A percentile compares a stretch with the other conserved stretches of the same genome.
These are phyloP conservation scores for Galendromus occidentalis DNA, from an alignment of 1,140 invertebrate species.

Conservation along the genomic window DNA sequence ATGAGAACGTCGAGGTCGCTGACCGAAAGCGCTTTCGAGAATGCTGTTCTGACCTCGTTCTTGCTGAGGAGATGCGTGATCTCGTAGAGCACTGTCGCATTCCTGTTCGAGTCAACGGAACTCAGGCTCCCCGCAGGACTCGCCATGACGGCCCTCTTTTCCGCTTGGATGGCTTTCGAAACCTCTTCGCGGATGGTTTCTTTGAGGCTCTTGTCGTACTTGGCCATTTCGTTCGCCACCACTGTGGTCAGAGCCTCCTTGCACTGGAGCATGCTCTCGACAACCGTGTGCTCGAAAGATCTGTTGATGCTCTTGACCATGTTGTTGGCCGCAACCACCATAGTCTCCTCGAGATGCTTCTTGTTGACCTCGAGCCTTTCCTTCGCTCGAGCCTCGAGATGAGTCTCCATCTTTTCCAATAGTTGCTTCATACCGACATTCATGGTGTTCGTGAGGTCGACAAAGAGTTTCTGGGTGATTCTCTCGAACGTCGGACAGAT, in stretches of 20 bases:
- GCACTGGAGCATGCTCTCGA: not conserved
- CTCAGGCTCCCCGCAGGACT: slow-evolving; percentile 6
- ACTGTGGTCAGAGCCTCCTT: not conserved
- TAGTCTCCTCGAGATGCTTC: not conserved
- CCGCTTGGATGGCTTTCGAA: not conserved
- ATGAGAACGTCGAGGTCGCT: slow-evolving; percentile 7
- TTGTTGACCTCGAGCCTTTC: not conserved
- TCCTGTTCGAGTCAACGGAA: slow-evolving; percentile 5
- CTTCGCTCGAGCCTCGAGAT: not conserved
- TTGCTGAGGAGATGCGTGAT: not conserved
- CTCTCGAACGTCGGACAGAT: slow-evolving; percentile 3
- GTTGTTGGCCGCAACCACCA: not conserved
- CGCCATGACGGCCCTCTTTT: not conserved
- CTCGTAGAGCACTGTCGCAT: not conserved
- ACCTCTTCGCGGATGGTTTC: not conserved
- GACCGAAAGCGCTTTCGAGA: not conserved
- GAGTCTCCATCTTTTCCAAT: not conserved
- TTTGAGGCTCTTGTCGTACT: not conserved
- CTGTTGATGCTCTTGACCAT: slow-evolving; percentile 5
- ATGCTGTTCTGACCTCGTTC: not conserved
- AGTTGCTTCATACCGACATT: not conserved
- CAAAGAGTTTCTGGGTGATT: slow-evolving; percentile 1
- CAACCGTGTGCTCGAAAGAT: not conserved
- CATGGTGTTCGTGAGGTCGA: not conserved
- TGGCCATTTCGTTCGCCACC: not conserved